phyloP scores from a whole-genome alignment of 2,797 vertebrate species.

The Buceros bicornis region DNA sequence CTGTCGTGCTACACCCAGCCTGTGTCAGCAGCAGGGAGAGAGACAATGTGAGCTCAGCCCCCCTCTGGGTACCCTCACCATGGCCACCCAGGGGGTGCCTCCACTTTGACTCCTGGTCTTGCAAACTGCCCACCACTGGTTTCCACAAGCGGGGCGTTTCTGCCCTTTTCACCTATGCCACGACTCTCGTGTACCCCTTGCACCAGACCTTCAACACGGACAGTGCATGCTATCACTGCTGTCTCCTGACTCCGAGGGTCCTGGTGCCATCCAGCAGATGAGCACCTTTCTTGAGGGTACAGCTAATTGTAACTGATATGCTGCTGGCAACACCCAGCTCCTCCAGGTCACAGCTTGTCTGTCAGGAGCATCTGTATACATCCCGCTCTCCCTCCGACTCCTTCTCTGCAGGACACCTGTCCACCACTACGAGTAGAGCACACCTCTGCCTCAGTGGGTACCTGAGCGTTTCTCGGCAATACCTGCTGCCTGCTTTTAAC shows the following conservation, averaged over 20 bases:
- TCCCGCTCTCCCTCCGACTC: neutral
- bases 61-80: too few relatives aligned
- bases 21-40: neutral
- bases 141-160: neutral
- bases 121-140: neutral
- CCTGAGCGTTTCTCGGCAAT: neutral
- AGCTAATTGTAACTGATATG: fast-evolving
- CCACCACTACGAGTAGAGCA: too few relatives aligned
- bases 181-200: fast-evolving
- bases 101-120: too few relatives aligned
- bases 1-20: neutral
- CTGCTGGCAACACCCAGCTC: neutral
- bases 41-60: neutral
- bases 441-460: neutral
- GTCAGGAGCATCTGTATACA: neutral
- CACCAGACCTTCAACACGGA: too few relatives aligned
- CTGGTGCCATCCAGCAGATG: neutral
- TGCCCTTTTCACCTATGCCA: neutral
- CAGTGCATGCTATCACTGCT: too few relatives aligned
- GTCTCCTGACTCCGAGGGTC: neutral
- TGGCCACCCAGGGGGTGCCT: too few relatives aligned
- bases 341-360: neutral
- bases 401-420: neutral
- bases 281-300: neutral
- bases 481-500: neutral